Conservation (phyloP, 2,888 invertebrate genomes). For the Pomacea canaliculata region DNA sequence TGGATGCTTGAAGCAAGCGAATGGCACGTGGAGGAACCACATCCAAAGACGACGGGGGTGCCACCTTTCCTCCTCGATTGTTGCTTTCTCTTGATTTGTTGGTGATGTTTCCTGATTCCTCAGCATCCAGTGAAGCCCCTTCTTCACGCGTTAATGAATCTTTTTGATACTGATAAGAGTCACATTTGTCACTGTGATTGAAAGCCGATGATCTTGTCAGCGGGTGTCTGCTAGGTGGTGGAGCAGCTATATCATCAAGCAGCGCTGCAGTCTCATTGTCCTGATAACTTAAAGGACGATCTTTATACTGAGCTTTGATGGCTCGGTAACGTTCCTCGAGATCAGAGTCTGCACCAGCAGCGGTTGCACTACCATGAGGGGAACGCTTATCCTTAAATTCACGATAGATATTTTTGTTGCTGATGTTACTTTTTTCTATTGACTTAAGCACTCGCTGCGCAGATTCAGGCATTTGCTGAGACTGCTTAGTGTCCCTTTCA, state of each 20-base stretch:
- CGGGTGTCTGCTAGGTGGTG: background rate
- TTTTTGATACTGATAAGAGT: background rate
- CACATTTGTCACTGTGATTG: background rate
- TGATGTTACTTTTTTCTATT: conserved; percentile 52
- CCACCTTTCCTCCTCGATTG: conserved; percentile 15
- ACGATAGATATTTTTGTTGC: conserved; percentile 57
- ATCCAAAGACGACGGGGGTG: conserved; percentile 48
- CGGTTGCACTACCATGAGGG: conserved; percentile 33
- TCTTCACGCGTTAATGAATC: no score
- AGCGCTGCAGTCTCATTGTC: background rate
- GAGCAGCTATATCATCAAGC: no score
- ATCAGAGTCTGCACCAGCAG: background rate
- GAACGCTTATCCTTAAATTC: conserved; percentile 60
- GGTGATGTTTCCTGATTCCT: background rate
- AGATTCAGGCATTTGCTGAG: conserved; percentile 15
- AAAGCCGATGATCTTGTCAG: background rate
- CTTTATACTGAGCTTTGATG: conserved; percentile 23
- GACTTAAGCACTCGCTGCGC: conserved; percentile 52
- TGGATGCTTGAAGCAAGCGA: conserved; percentile 43
- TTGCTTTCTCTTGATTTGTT: background rate
- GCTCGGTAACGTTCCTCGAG: conserved; percentile 18
- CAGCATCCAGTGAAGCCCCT: background rate
- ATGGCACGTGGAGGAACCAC: conserved; percentile 45
- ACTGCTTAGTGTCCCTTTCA: background rate
- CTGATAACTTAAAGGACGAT: conserved; percentile 1